phyloP scores from a whole-genome alignment of 1,140 invertebrate species.

The Gryllus bimaculatus region DNA sequence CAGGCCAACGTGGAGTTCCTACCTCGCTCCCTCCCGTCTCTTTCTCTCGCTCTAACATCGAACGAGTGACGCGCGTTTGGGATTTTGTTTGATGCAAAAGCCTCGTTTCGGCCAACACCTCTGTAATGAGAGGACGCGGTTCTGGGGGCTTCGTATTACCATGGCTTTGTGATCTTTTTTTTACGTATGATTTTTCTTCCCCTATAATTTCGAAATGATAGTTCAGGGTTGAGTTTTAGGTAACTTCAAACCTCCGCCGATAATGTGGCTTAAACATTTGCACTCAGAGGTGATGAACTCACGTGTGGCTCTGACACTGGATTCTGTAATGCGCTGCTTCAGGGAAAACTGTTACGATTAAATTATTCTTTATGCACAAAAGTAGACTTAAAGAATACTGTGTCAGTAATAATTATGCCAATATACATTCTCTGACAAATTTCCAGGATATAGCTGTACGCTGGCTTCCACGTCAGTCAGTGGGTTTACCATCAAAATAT shows the following conservation, averaged over 20 bases:
- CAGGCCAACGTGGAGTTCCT: background rate
- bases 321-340: no score
- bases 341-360: no score
- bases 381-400: no score
- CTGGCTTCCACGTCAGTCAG: no score
- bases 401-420: no score
- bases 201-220: background rate
- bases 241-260: background rate
- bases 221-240: background rate
- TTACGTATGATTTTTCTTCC: background rate
- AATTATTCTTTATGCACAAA: no score
- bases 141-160: background rate
- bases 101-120: background rate
- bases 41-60: background rate
- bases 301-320: no score
- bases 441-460: no score
- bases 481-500: no score
- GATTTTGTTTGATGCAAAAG: background rate
- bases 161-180: background rate
- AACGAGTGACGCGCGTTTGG: background rate
- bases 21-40: no score
- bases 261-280: background rate
- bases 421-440: no score
- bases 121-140: background rate
- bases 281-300: no score